These are phyloP conservation scores for Melanaphis sacchari DNA, from an alignment of 1,140 invertebrate species.

Conservation along the genomic window DNA sequence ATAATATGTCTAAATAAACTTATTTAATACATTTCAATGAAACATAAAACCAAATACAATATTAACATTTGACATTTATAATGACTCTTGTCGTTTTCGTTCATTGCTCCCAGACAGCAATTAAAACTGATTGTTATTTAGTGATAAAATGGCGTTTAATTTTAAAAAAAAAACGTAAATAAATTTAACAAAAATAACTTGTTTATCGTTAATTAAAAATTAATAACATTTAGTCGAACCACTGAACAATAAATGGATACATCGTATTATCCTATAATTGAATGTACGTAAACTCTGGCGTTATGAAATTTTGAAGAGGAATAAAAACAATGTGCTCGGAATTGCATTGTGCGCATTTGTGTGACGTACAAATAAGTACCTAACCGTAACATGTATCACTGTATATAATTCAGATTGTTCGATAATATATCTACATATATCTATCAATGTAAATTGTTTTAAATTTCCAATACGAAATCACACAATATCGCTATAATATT, in stretches of 20 bases:
- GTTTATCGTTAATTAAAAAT: background rate
- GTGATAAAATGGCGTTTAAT: background rate
- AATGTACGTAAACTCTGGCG: background rate
- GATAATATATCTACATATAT: background rate
- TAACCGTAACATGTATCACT: too few species aligned
- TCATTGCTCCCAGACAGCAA: background rate
- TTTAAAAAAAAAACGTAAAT: conserved; percentile 13
- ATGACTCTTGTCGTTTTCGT: background rate
- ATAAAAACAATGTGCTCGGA: background rate
- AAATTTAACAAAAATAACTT: background rate
- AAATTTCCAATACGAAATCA: background rate
- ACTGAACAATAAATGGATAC: background rate
- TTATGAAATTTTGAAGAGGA: background rate
- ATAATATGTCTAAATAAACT: background rate
- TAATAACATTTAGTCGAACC: background rate
- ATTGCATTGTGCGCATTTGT: background rate
- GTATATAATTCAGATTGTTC: background rate
- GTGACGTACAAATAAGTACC: background rate
- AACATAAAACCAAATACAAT: background rate
- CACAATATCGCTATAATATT: background rate
- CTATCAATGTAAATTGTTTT: background rate
- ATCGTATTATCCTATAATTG: background rate
- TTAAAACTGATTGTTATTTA: background rate
- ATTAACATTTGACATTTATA: background rate
- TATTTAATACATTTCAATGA: background rate